Evolutionary conservation across 2,888 invertebrate genomes (phyloP).

Genomic region (Petrophora chlorosata): DNA sequence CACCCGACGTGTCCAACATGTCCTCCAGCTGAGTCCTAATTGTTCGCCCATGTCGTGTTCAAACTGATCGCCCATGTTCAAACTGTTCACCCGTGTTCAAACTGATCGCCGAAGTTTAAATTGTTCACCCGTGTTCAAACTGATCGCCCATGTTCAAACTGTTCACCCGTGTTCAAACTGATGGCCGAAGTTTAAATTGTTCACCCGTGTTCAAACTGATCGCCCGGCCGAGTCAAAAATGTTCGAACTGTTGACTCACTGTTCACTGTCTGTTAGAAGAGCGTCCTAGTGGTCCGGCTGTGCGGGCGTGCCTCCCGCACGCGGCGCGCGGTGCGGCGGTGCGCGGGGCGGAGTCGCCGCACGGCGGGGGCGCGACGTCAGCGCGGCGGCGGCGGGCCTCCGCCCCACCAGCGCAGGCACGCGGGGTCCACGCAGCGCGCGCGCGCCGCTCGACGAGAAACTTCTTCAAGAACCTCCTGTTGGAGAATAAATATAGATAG

Average conservation of each 20-base stretch:
- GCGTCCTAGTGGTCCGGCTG: background rate
- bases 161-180: background rate
- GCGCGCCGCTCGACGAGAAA: conserved; percentile 92
- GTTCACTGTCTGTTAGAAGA: background rate
- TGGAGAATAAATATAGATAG: no score
- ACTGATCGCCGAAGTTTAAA: no score
- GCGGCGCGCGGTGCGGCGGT: background rate
- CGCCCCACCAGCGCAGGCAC: conserved; percentile 92
- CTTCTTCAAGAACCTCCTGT: conserved; percentile 97
- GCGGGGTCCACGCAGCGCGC: conserved; percentile 94
- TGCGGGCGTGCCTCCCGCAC: background rate
- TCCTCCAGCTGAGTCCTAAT: no score
- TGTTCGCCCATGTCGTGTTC: no score
- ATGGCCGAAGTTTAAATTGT: background rate
- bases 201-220: background rate
- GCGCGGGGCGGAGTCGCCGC: conserved; percentile 40
- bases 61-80: background rate
- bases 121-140: background rate
- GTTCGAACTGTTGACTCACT: no score
- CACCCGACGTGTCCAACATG: no score
- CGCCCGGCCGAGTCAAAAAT: background rate
- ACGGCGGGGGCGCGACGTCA: conserved; percentile 54
- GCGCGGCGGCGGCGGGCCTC: conserved; percentile 52
- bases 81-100: background rate
- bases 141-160: background rate